Conservation (phyloP, 2,888 invertebrate species). For the Melitaea athalia region DNA sequence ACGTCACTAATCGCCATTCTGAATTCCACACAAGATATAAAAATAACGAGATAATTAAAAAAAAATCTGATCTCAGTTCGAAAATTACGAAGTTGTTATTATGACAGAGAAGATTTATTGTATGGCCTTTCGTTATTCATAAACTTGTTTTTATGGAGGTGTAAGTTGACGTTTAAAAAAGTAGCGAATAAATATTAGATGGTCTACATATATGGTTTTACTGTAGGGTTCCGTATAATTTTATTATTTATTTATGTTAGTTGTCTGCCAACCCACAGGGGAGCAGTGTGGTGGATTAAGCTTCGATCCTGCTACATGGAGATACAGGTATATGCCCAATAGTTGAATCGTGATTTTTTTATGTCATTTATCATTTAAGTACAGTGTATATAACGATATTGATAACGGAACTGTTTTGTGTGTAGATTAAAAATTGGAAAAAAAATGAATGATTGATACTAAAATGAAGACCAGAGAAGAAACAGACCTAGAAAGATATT, state of each 20-base stretch:
- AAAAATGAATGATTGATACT: too few species aligned
- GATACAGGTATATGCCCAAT: too few species aligned
- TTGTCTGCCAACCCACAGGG: too few species aligned
- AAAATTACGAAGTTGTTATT: slow-evolving; percentile 2
- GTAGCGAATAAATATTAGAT: not conserved
- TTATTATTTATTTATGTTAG: not conserved
- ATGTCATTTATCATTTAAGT: too few species aligned
- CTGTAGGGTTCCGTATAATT: not conserved
- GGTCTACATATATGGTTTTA: not conserved
- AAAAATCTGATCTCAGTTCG: slow-evolving; percentile 1
- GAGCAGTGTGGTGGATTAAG: too few species aligned
- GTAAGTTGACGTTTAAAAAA: slow-evolving; percentile 6
- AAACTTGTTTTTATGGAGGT: slow-evolving; percentile 10
- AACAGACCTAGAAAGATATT: too few species aligned
- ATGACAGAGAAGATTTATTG: slow-evolving; percentile 2
- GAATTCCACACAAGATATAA: not conserved
- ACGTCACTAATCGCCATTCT: not conserved
- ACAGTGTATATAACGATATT: too few species aligned
- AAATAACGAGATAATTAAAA: not conserved
- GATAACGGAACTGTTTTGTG: too few species aligned
- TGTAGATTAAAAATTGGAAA: too few species aligned
- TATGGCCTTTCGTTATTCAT: not conserved
- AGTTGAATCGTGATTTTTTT: too few species aligned
- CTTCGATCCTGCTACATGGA: too few species aligned
- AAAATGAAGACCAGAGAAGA: too few species aligned